Percentiles rank a stretch among this genome's conserved stretches.
Conservation (phyloP, 2,113 vertebrate species). For the Turnix velox region DNA sequence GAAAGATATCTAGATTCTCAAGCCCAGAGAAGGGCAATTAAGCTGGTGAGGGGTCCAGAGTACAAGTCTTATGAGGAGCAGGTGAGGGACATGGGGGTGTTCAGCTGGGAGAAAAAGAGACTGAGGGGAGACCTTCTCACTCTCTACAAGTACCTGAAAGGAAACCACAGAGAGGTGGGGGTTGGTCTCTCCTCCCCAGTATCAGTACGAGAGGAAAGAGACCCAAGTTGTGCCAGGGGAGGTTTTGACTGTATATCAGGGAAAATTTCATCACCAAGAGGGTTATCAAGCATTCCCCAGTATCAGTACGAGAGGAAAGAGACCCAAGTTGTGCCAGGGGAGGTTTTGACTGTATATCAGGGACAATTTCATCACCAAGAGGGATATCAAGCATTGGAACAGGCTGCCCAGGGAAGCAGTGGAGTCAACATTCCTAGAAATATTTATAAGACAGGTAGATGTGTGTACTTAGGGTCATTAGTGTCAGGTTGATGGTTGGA, state of each 20-base stretch:
- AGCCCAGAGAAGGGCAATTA: not conserved
- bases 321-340: no score
- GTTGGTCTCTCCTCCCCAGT: not conserved
- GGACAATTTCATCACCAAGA: no score
- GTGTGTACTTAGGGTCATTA: not conserved
- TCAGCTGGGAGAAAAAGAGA: not conserved
- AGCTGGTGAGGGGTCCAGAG: not conserved
- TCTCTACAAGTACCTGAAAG: not conserved
- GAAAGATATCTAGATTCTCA: not conserved
- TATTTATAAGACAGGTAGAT: not conserved
- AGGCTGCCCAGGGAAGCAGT: not conserved
- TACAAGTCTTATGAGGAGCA: not conserved
- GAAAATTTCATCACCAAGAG: not conserved
- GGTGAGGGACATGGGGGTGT: not conserved
- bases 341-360: no score
- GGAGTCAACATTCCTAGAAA: not conserved
- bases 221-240: not conserved
- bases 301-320: no score
- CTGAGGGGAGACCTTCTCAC: not conserved
- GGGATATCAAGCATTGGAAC: not conserved
- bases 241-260: not conserved
- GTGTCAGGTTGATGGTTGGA: not conserved
- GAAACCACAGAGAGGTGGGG: not conserved
- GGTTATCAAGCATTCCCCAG: no score
- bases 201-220: not conserved